Evolutionary conservation across 2,797 vertebrate genomes (phyloP).

Genomic region (Spheniscus humboldti): DNA sequence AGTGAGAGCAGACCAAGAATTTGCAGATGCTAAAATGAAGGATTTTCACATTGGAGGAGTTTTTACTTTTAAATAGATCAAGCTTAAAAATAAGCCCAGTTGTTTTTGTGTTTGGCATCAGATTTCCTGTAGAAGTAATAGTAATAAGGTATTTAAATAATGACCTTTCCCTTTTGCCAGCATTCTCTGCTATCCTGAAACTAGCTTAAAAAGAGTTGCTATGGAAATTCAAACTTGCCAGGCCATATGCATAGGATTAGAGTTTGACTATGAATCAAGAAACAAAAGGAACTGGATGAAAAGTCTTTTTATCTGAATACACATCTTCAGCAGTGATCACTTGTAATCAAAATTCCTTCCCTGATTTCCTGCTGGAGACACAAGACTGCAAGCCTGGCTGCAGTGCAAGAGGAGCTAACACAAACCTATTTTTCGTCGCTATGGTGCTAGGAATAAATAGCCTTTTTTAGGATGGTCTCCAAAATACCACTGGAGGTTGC

Average conservation of each 20-base stretch:
- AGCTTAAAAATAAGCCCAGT: background rate
- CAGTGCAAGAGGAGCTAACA: background rate
- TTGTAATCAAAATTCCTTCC: slow-evolving; percentile 29
- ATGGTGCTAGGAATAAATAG: slow-evolving; percentile 20
- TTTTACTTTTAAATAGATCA: background rate
- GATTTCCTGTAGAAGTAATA: background rate
- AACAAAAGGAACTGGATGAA: slow-evolving; percentile 32
- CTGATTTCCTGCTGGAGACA: background rate
- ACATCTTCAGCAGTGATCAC: slow-evolving; percentile 30
- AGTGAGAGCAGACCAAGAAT: background rate
- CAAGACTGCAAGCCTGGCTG: background rate
- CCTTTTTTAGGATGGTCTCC: background rate
- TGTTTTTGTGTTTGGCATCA: background rate
- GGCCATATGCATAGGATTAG: background rate
- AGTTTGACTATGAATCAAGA: background rate
- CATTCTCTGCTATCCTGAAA: background rate
- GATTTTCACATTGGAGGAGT: background rate
- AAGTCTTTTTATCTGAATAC: slow-evolving; percentile 27
- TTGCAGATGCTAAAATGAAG: background rate
- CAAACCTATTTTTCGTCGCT: background rate
- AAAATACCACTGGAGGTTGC: background rate
- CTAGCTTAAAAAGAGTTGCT: slow-evolving; percentile 22
- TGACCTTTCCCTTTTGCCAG: slow-evolving; percentile 34
- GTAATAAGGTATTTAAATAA: slow-evolving; percentile 21
- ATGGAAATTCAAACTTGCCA: slow-evolving; percentile 3